Evolutionary conservation across 1,140 invertebrate species (phyloP), one percentile per base, ranked within the genome.

Genomic region (Drosophila obscura): DNA sequence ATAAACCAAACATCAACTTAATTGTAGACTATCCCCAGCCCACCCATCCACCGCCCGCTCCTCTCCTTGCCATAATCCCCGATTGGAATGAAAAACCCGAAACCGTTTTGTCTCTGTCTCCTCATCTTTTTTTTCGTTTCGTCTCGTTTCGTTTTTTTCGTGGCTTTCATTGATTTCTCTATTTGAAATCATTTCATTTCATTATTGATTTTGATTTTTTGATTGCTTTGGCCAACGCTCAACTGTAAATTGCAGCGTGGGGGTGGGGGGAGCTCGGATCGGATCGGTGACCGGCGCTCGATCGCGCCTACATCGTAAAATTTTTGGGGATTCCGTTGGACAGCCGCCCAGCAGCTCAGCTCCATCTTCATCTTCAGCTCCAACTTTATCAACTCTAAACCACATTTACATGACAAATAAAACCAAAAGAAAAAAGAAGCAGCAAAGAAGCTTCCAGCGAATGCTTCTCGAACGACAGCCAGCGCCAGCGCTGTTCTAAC

Each of bases 121-220:
- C 48, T 68, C 13, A 39, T 72, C 66, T 24, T 77, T 39, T 57
- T 24, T 5, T 15, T 13, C 19, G 19, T 19, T 52, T 52, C 26
- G 28, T 28, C 24, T 22, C 45, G 35, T 15, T 22, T 67, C 49
- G 57, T 62, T 56, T 39, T 43, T 56, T 69, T 43, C 24, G 55
- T 71, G 69, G 75, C 82, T 88, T 87, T 87, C 82, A 88, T 87
- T 87, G 83, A 87, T 87, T 87, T 87, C 82, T 85, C 79, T 76
- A 79, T 87, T 88, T 72, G 66, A 88, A 88, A 87, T 88, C 66
- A 88, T 80, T 85, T 83, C 76, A 77, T 68, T 79, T 84, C 48
- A 61, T 83, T 85, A 76, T 87, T 85, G 83, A 85, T 82, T 78
- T 77, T 85, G 65, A 85, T 74, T 81, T 79, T 87, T 87, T 87